Evolutionary conservation across 2,888 invertebrate genomes (phyloP).

Genomic region (Nomada fucata): DNA sequence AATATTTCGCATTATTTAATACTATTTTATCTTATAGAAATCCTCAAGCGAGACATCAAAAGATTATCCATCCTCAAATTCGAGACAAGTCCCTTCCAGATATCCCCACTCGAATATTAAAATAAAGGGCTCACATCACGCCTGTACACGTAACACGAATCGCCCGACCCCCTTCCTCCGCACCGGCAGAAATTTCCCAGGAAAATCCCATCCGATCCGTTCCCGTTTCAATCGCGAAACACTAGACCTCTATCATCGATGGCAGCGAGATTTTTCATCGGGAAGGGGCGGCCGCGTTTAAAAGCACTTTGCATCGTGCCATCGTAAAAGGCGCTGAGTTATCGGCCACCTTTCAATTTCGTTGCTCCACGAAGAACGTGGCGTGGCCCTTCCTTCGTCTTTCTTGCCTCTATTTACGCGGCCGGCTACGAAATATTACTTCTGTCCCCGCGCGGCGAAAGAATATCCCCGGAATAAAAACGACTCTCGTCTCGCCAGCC

Average conservation of each 20-base stretch:
- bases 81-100: no score
- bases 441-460: constrained; percentile 36
- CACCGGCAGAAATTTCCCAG: not conserved
- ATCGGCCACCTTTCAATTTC: constrained; percentile 63
- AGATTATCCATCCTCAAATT: no score
- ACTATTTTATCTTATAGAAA: no score
- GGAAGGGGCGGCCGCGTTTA: constrained; percentile 33
- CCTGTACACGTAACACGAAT: not conserved
- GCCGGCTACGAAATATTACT: constrained; percentile 57
- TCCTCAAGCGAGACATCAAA: no score
- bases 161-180: not conserved
- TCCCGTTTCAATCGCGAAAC: constrained; percentile 36
- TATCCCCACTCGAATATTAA: not conserved
- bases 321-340: constrained; percentile 50
- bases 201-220: constrained; percentile 3
- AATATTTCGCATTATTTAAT: no score
- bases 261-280: constrained; percentile 43
- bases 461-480: constrained; percentile 43
- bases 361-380: constrained; percentile 25
- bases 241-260: constrained; percentile 46
- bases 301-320: constrained; percentile 51
- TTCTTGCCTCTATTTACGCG: constrained; percentile 51
- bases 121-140: not conserved
- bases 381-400: no score
- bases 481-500: constrained; percentile 3